phyloP scores from a whole-genome alignment of 92 coral and sea anemone genomes.

The Micromussa lordhowensis region DNA sequence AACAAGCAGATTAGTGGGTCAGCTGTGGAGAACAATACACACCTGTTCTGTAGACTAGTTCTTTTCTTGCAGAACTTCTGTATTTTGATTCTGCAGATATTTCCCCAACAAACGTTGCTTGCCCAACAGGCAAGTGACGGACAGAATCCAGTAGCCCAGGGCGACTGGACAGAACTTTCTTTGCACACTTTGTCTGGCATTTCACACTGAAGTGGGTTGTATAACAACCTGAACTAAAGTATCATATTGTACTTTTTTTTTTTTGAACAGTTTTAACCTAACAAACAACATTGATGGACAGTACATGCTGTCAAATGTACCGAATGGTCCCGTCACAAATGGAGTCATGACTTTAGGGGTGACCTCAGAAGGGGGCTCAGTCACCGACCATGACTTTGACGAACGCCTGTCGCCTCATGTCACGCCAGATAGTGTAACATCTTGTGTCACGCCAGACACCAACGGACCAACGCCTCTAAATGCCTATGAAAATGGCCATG shows the following conservation, averaged over 20 bases:
- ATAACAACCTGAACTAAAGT: background rate
- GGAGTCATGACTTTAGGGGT: constrained; percentile 78
- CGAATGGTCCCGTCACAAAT: constrained; percentile 88
- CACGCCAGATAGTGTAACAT: constrained; percentile 19
- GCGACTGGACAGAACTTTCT: too few relatives aligned
- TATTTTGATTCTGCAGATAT: too few relatives aligned
- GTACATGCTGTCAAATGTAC: constrained; percentile 70
- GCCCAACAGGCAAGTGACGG: too few relatives aligned
- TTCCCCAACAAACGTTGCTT: too few relatives aligned
- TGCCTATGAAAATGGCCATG: constrained; percentile 32
- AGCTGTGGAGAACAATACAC: too few relatives aligned
- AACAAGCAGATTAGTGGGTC: too few relatives aligned
- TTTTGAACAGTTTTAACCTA: constrained; percentile 50
- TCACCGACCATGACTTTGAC: constrained; percentile 29
- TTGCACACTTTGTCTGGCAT: too few relatives aligned
- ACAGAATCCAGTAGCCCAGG: too few relatives aligned
- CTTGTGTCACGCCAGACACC: constrained; percentile 24
- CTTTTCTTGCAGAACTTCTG: too few relatives aligned
- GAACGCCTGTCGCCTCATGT: constrained; percentile 37
- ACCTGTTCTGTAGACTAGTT: too few relatives aligned
- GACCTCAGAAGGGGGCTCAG: constrained; percentile 73
- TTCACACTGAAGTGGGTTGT: too few relatives aligned
- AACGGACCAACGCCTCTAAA: constrained; percentile 33
- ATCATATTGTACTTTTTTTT: background rate
- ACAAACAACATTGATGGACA: constrained; percentile 73